Conservation (phyloP, 2,113 vertebrate species). For the Bujurquina vittata region DNA sequence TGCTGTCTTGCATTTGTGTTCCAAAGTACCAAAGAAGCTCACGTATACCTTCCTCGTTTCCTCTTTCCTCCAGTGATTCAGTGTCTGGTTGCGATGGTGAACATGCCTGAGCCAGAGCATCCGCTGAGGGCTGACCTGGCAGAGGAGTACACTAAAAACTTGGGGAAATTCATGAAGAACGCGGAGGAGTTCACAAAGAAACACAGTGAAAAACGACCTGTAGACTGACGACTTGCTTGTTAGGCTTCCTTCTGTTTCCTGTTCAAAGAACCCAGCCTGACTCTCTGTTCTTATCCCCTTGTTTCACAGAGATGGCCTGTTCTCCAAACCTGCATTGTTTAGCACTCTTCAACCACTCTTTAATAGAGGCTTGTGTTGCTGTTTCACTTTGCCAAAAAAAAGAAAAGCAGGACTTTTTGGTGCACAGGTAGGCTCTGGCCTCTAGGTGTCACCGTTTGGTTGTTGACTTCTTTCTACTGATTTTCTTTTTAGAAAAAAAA, state of each 20-base stretch:
- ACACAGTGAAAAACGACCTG: slow-evolving; percentile 96
- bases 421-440: slow-evolving; percentile 75
- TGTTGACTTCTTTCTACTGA: slow-evolving; percentile 90
- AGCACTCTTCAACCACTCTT: slow-evolving; percentile 72
- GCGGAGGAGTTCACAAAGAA: slow-evolving; percentile 99
- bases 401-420: slow-evolving; percentile 85
- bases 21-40: background rate
- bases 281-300: slow-evolving; percentile 8
- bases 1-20: background rate
- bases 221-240: slow-evolving; percentile 85
- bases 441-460: slow-evolving; percentile 85
- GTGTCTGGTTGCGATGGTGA: slow-evolving; percentile 94
- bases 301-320: slow-evolving; percentile 38
- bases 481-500: slow-evolving; percentile 79
- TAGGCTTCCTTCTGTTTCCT: slow-evolving; percentile 24
- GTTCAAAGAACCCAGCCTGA: slow-evolving; percentile 17
- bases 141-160: slow-evolving; percentile 98
- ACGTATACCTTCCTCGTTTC: background rate
- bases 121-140: slow-evolving; percentile 96
- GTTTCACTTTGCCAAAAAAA: slow-evolving; percentile 83
- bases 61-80: slow-evolving; percentile 85
- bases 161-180: slow-evolving; percentile 98
- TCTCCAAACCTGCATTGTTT: slow-evolving; percentile 50
- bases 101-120: slow-evolving; percentile 93
- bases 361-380: slow-evolving; percentile 73